phyloP scores from a whole-genome alignment of 2,113 vertebrate species.

The Platycercus adscitus region DNA sequence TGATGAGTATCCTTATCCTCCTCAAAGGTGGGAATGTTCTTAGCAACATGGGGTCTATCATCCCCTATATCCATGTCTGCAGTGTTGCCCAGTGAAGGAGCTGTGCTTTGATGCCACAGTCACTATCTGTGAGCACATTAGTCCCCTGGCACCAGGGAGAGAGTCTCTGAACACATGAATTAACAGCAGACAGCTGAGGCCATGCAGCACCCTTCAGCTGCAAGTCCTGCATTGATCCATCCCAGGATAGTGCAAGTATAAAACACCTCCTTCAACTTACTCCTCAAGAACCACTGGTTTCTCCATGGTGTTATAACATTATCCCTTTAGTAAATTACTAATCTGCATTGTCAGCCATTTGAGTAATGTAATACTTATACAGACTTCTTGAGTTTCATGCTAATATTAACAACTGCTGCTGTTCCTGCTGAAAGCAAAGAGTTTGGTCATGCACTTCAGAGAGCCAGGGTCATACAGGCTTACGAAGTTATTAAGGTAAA shows the following conservation, averaged over 20 bases:
- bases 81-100: not conserved
- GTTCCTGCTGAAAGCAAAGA: not conserved
- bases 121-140: rapidly evolving
- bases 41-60: not conserved
- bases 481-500: not conserved
- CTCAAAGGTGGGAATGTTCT: not conserved
- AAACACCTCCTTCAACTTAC: not conserved
- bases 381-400: not conserved
- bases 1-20: not conserved
- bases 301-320: not conserved
- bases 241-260: not conserved
- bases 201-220: not conserved
- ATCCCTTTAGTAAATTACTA: not conserved
- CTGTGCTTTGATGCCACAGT: not conserved
- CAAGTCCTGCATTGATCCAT: rapidly evolving
- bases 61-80: rapidly evolving
- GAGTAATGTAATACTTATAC: not conserved
- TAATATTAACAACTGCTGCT: slow-evolving; percentile 15
- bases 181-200: not conserved
- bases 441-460: not conserved
- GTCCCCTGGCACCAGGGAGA: not conserved
- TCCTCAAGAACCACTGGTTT: not conserved
- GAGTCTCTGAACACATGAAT: rapidly evolving
- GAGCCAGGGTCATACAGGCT: not conserved
- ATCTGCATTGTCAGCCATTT: not conserved